Evolutionary conservation across 2,888 invertebrate species (phyloP).

Genomic region (Chromoteleia sp.): DNA sequence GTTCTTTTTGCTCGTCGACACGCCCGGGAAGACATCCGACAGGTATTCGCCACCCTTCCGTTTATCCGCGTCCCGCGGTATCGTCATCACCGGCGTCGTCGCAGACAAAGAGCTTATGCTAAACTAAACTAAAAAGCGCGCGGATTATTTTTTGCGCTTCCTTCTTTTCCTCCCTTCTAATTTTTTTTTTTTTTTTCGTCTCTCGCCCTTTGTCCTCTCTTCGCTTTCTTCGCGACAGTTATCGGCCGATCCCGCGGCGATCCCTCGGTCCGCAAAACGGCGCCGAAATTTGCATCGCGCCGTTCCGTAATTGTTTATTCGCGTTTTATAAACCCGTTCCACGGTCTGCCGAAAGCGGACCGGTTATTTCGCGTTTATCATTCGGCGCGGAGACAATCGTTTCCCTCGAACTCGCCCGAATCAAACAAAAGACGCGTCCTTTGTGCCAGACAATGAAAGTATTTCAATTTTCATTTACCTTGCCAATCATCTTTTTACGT

Average conservation of each 20-base stretch:
- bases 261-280: background rate
- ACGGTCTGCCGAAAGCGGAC: constrained; percentile 8
- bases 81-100: constrained; percentile 35
- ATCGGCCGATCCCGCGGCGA: constrained; percentile 35
- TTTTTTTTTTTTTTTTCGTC: background rate
- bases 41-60: constrained; percentile 53
- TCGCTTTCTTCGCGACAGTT: background rate
- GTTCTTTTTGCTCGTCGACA: constrained; percentile 44
- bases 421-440: constrained; percentile 51
- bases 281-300: constrained; percentile 43
- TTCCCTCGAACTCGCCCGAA: constrained; percentile 6
- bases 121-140: constrained; percentile 59
- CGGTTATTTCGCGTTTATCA: constrained; percentile 55
- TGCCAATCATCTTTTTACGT: constrained; percentile 38
- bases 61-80: constrained; percentile 54
- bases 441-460: constrained; percentile 52
- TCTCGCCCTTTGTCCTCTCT: background rate
- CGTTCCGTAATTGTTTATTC: constrained; percentile 57
- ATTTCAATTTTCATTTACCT: constrained; percentile 62
- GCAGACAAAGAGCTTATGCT: constrained; percentile 71
- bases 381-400: constrained; percentile 13
- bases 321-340: constrained; percentile 3
- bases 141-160: constrained; percentile 67
- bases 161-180: constrained; percentile 36
- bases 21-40: constrained; percentile 39